A percentile compares a stretch with the other conserved stretches of the same genome.
Evolutionary conservation across 35 echinoderm and acorn worm species (phyloP).

Genomic region (Heliocidaris tuberculata): DNA sequence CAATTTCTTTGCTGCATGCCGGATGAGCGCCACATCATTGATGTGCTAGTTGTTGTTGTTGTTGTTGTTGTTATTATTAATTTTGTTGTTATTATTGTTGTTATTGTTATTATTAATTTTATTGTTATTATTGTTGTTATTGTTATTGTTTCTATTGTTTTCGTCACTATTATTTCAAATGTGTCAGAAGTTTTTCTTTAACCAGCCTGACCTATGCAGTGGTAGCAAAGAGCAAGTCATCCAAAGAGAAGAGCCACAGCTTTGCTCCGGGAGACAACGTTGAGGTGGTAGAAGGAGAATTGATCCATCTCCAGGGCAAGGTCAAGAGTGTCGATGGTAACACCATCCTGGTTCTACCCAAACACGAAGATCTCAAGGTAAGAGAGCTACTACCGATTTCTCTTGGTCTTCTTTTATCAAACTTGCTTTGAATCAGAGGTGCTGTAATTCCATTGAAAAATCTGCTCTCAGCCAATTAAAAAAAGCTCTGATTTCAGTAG

Average conservation of each 20-base stretch:
- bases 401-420: not conserved
- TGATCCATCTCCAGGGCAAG: conserved; percentile 93
- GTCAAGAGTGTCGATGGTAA: conserved; percentile 90
- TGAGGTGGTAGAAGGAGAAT: conserved; percentile 91
- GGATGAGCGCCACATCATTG: no score
- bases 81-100: not conserved
- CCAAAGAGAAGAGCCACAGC: conserved; percentile 68
- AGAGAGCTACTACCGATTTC: not conserved
- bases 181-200: not conserved
- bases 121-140: not conserved
- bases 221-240: conserved; percentile 63
- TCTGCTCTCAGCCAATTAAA: no score
- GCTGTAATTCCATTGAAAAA: no score
- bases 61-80: no score
- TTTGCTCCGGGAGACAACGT: conserved; percentile 98
- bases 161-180: no score
- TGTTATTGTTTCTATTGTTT: no score
- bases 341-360: conserved; percentile 87
- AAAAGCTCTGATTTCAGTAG: no score
- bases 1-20: no score
- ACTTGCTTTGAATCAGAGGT: not conserved
- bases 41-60: no score
- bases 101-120: not conserved
- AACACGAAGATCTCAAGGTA: conserved; percentile 97
- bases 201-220: conserved; percentile 43